Conservation (phyloP, 2,113 vertebrate genomes). For the Gasterosteus nipponicus region DNA sequence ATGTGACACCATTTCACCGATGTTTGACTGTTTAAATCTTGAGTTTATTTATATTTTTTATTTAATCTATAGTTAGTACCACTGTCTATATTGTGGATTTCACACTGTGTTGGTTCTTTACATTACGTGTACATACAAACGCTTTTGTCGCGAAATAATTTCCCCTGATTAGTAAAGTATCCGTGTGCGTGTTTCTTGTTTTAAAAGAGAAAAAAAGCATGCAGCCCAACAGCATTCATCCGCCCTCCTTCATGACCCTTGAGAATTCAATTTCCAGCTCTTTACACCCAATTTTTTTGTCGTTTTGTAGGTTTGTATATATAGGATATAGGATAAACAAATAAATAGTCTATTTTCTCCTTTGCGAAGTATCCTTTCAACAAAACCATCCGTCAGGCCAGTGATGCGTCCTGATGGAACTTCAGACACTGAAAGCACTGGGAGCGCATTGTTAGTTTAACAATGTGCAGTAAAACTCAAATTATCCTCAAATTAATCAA, state of each 20-base stretch:
- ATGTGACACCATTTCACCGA: no score
- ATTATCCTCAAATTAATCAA: not conserved
- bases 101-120: no score
- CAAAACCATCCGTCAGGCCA: not conserved
- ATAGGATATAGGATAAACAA: not conserved
- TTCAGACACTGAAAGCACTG: constrained; percentile 8
- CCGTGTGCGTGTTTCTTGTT: not conserved
- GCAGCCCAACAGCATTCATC: constrained; percentile 14
- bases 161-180: no score
- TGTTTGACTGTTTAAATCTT: no score
- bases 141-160: no score
- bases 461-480: not conserved
- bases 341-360: not conserved
- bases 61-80: no score
- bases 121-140: no score
- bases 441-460: not conserved
- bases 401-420: not conserved
- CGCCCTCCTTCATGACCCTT: constrained; percentile 5
- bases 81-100: no score
- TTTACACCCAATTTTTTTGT: not conserved
- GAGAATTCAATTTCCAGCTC: constrained; percentile 36
- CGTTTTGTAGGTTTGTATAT: no score
- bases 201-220: not conserved
- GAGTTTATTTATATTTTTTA: no score
- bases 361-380: constrained; percentile 14